Percentiles rank a stretch among this genome's conserved stretches.
These are phyloP conservation scores for Thinocorus orbignyianus DNA, from an alignment of 2,113 vertebrate genomes.

Conservation along the genomic window DNA sequence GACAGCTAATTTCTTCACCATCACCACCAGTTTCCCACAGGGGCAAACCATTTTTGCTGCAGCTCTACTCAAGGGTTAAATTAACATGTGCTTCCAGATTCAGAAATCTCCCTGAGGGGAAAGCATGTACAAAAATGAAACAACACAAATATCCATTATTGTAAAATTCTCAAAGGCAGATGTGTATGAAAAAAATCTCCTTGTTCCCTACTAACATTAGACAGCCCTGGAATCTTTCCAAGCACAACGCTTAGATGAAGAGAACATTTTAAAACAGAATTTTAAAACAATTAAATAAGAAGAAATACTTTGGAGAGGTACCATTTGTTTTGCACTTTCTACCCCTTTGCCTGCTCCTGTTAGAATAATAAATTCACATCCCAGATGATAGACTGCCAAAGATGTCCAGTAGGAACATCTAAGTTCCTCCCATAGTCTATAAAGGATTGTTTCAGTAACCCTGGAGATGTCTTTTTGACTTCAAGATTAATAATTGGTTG, in stretches of 20 bases:
- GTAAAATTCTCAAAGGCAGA: constrained; percentile 23
- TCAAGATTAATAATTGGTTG: not conserved
- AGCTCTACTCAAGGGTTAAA: constrained; percentile 41
- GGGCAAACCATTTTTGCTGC: not conserved
- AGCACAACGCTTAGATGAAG: constrained; percentile 6
- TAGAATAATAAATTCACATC: not conserved
- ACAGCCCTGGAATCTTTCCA: constrained; percentile 13
- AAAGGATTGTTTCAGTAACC: not conserved
- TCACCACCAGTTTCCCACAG: not conserved
- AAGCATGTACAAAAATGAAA: constrained; percentile 37
- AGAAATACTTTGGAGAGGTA: not conserved
- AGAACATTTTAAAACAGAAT: not conserved
- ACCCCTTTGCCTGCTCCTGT: not conserved
- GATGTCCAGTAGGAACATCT: not conserved
- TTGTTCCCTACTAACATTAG: not conserved
- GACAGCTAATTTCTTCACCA: not conserved
- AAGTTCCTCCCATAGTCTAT: not conserved
- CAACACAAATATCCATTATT: constrained; percentile 29
- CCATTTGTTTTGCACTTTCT: not conserved
- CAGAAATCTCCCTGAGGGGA: constrained; percentile 37
- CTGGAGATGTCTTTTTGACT: not conserved
- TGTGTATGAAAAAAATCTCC: not conserved
- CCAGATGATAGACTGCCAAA: not conserved
- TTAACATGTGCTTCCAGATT: constrained; percentile 22
- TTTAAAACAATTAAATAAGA: constrained; percentile 17